phyloP scores from a whole-genome alignment of 2,888 invertebrate species.

The Caenorhabditis angaria region DNA sequence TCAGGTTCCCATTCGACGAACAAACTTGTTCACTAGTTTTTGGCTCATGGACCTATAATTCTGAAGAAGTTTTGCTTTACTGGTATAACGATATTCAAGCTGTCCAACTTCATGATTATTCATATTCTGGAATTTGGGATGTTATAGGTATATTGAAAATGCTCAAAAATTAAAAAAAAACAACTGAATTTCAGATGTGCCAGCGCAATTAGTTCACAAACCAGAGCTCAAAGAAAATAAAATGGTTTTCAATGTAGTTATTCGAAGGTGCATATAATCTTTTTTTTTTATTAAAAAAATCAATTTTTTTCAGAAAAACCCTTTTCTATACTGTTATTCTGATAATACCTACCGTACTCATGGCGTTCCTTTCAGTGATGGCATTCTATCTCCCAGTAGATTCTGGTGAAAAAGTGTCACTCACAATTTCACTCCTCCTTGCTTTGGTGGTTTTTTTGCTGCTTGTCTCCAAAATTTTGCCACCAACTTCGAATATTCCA shows the following conservation, averaged over 20 bases:
- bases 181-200: constrained; percentile 47
- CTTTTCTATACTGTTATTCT: constrained; percentile 99
- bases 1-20: constrained; percentile 63
- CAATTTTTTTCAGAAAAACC: constrained; percentile 81
- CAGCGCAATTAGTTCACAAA: constrained; percentile 73
- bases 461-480: constrained; percentile 96
- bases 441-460: constrained; percentile 98
- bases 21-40: constrained; percentile 69
- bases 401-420: constrained; percentile 83
- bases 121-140: constrained; percentile 97
- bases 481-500: constrained; percentile 95
- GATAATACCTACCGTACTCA: constrained; percentile 96
- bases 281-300: neutral
- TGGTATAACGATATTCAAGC: constrained; percentile 82
- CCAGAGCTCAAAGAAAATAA: constrained; percentile 59
- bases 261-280: constrained; percentile 47
- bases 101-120: constrained; percentile 87
- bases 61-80: constrained; percentile 86
- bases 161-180: constrained; percentile 1
- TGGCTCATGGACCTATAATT: constrained; percentile 80
- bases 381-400: constrained; percentile 98
- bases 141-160: constrained; percentile 80
- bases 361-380: constrained; percentile 88
- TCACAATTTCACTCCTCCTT: constrained; percentile 87
- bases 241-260: constrained; percentile 67